Base-by-base conservation (phyloP, 2,888 invertebrate genomes). In the Drosophila ustulata region DNA sequence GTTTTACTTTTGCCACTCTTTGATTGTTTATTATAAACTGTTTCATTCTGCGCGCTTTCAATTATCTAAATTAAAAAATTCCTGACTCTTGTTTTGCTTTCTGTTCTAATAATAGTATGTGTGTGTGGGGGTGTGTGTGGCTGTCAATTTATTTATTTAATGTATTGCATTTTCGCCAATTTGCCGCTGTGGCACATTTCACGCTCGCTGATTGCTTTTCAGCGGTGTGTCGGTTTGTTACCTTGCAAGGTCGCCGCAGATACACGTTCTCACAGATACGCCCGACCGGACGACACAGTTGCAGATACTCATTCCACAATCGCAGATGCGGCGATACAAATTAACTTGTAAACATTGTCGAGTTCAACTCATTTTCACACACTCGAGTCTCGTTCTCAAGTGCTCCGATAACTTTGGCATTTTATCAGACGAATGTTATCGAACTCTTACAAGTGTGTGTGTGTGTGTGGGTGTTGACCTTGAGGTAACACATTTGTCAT, bases 51-150 rank as follows among this genome's bases (percentile, higher is more conserved):
- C 51, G 70, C 37, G 43, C 52, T 76, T 80, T 80, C 86, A 88
- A 84, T 84, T 82, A 84, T 80, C 88, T 88, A 85, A 84, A 84
- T 84, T 85, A 80, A 88, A 84, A 83, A 84, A 84, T 84, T 82
- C 88, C 76, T 66, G 4, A 1, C 51, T 41, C 75, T 58, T 88
- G 88, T 84, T 80, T 57, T 32, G 41, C 34, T 67, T 55, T 57
- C 34, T 71, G 61, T 67, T 65, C 65, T 58, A 43, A 49, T 28
- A 18, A 18, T 18, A 2, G 23, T 37, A 18, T 61, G 46, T 18
- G 23, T 37, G 26, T 55, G 13, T 34, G 3, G 56, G 46, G 18
- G 51, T 55, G 9, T 47, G 55, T 46, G 11, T 49, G 39, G 59
- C 13, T 25, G 56, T 61, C 47, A 55, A 50, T 70, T 73, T 73